These are phyloP conservation scores for Salticus scenicus DNA, from an alignment of 2,888 invertebrate species.

Conservation along the genomic window DNA sequence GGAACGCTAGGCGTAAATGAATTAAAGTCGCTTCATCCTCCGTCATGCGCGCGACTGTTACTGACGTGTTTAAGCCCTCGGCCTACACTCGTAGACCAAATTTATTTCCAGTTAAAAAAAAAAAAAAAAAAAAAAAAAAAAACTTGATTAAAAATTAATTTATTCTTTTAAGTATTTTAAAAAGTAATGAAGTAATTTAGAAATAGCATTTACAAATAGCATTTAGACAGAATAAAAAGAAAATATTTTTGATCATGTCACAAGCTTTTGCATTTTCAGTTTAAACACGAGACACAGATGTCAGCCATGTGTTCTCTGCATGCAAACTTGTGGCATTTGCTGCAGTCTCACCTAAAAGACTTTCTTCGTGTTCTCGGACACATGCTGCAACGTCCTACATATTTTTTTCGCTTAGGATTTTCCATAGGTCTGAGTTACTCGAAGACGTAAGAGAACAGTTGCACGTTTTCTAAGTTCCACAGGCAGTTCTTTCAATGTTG, in stretches of 20 bases:
- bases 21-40: slow-evolving; percentile 1
- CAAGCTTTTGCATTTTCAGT: background rate
- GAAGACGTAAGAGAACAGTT: background rate
- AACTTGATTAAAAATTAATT: background rate
- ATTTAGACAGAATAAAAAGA: too few species aligned
- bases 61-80: slow-evolving; percentile 7
- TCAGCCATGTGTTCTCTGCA: background rate
- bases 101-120: background rate
- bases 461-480: background rate
- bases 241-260: too few species aligned
- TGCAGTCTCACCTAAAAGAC: too few species aligned
- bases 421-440: background rate
- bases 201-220: too few species aligned
- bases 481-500: background rate
- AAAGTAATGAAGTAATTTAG: background rate
- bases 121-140: background rate
- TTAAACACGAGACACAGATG: background rate
- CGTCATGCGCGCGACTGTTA: background rate
- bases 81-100: background rate
- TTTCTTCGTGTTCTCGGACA: background rate
- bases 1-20: too few species aligned
- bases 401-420: background rate
- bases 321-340: too few species aligned
- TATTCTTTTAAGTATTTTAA: background rate
- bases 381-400: background rate